Evolutionary conservation across 2,113 vertebrate genomes (phyloP).

Genomic region (Seriola dumerili): DNA sequence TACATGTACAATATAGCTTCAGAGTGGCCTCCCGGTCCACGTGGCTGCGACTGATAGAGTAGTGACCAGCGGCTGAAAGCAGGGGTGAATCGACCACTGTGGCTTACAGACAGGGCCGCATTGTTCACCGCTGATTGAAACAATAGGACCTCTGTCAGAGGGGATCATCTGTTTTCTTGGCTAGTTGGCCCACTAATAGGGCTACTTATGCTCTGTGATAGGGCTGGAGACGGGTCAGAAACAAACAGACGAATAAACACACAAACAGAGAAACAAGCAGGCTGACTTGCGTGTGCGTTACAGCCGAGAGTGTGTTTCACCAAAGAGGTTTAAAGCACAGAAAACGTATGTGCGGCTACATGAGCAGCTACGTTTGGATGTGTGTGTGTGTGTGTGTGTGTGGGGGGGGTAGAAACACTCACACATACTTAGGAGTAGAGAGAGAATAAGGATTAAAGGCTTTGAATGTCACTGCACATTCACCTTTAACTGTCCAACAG

Average conservation of each 20-base stretch:
- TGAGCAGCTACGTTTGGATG: slow-evolving; percentile 1
- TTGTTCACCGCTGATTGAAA: slow-evolving; percentile 70
- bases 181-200: slow-evolving; percentile 78
- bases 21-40: slow-evolving; percentile 39
- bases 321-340: neutral
- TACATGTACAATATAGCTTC: slow-evolving; percentile 44
- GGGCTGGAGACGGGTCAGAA: slow-evolving; percentile 65
- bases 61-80: slow-evolving; percentile 66
- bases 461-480: slow-evolving; percentile 12
- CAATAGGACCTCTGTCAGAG: slow-evolving; percentile 78
- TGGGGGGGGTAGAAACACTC: neutral
- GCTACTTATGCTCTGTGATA: slow-evolving; percentile 75
- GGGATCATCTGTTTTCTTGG: slow-evolving; percentile 83
- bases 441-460: slow-evolving; percentile 7
- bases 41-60: slow-evolving; percentile 66
- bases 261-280: slow-evolving; percentile 56
- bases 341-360: neutral
- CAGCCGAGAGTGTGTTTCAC: slow-evolving; percentile 6
- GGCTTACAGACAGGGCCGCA: slow-evolving; percentile 64
- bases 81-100: slow-evolving; percentile 74
- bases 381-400: too few relatives aligned
- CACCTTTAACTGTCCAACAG: slow-evolving; percentile 25
- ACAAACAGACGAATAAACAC: slow-evolving; percentile 64
- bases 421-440: neutral
- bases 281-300: slow-evolving; percentile 21